Conservation (phyloP, 2,113 vertebrate species). For the Dasyprocta punctata region DNA sequence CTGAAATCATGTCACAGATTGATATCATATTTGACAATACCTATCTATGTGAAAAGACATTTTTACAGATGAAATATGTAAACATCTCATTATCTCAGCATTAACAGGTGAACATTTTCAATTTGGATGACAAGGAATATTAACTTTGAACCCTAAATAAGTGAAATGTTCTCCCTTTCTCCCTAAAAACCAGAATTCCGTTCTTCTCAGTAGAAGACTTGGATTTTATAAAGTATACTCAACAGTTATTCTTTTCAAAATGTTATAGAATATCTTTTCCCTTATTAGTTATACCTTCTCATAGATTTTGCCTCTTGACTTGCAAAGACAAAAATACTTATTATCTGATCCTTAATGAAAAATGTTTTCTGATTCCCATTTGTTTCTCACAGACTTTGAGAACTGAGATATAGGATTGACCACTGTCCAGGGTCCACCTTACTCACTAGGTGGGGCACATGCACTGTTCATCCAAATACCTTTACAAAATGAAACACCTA, state of each 20-base stretch:
- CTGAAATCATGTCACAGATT: not conserved
- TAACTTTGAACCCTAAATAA: conserved; percentile 17
- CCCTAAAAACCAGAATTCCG: not conserved
- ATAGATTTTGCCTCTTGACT: not conserved
- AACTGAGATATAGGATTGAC: not conserved
- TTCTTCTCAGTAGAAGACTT: not conserved
- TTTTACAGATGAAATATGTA: not conserved
- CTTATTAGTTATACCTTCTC: not conserved
- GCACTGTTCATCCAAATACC: not conserved
- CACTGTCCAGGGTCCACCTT: not conserved
- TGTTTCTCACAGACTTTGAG: not conserved
- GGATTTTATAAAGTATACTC: not conserved
- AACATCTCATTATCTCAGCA: not conserved
- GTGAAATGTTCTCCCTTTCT: not conserved
- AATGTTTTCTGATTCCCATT: not conserved
- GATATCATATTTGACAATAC: not conserved
- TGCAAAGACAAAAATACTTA: not conserved
- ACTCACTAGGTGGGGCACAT: not conserved
- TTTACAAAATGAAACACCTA: not conserved
- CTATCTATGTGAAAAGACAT: not conserved
- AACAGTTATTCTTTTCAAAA: not conserved
- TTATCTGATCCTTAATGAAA: not conserved
- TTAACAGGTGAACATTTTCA: not conserved
- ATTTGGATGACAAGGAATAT: not conserved
- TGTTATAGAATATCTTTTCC: not conserved